Evolutionary conservation across 2,888 invertebrate genomes (phyloP), one percentile per base, ranked within the genome.

Genomic region (Allophyes oxyacanthae): DNA sequence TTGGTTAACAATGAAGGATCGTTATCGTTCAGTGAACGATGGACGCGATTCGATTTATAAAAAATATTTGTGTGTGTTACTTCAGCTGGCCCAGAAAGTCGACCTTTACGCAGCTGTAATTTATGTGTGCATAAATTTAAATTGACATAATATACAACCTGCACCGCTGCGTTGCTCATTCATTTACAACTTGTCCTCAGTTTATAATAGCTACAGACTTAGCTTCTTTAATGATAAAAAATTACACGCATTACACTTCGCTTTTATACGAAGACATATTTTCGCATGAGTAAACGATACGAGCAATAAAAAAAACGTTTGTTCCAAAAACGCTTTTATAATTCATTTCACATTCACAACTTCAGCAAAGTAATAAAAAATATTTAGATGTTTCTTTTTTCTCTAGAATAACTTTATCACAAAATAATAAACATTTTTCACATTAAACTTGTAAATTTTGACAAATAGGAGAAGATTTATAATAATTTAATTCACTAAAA

Each of bases 41-140:
- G 38, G 45, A 58, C 60, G 33, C 34, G 43, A 50, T 62, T 67
- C 71, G 64, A 73, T 73, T 74, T 62, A 58, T 72, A 48, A 64
- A 50, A 66, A 41, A 44, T 59, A 50, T 71, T 64, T 71, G 52
- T 37, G 62, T 61, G 42, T 38, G 53, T 84, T 80, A 83, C 84
- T 67, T 85, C 82, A 87, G 60, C 49, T 60, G 84, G 60, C 81
- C 82, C 74, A 84, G 79, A 82, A 80, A 75, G 32, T 5, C 58
- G 79, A 78, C 80, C 78, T 78, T 77, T 79, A 56, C 38, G 62
- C 50, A 42, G 45, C 56, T 62, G 66, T 77, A 77, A 81, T 74
- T 79, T 75, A 82, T 79, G 73, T 70, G 63, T 44, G 45, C 64
- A 67, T 75, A 72, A 78, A 84, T 79, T 73, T 70, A 69, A 74